Base-by-base conservation (phyloP, 2,888 invertebrate genomes). In the Melitaea athalia region DNA sequence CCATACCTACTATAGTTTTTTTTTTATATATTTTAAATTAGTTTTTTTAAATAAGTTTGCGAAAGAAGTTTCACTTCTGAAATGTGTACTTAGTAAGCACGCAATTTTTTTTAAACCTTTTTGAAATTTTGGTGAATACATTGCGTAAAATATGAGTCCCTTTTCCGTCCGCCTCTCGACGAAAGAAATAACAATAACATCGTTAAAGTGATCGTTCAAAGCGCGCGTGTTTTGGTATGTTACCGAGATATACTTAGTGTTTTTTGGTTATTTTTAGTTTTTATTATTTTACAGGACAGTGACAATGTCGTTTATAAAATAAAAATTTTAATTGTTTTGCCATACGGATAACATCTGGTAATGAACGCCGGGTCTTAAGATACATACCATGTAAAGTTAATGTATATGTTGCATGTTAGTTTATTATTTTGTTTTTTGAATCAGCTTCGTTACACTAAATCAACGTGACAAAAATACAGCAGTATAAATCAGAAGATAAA, bases 121-220 rank as follows among this genome's bases (percentile, higher is more conserved):
- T 57, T 17, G 10, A 57, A 8, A 3, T 57, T 57, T 42, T 11
- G 8, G 7, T 57, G 14, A 24, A 12, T 45, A 11, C 50, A 17
- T n/a, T 50, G 5, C 17, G 50, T 50, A n/a, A 50, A 15, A 33
- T 2, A n/a, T 1, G 24, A 14, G 4, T 55, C 11, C 24, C 11
- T 6, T n/a, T 7, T 15, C 15, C 38, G 55, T 15, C 38, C 38
- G 57, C 11, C 38, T 42, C 3, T 42, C 57, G 38, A 57, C 57
- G 42, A 38, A 14, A 38, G 33, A n/a, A 8, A 53, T 24, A 62
- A 62, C 66, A 61, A 62, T 57, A 62, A 62, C 43, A 67, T 42
- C 15, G 31, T 43, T 50, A 57, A 49, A 62, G 49, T 57, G 38
- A 57, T 38, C 38, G 11, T 49, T 59, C 24, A 43, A 33, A 57